Evolutionary conservation across 2,797 vertebrate genomes (phyloP).

Genomic region (Gymnoscopelus microlampas): DNA sequence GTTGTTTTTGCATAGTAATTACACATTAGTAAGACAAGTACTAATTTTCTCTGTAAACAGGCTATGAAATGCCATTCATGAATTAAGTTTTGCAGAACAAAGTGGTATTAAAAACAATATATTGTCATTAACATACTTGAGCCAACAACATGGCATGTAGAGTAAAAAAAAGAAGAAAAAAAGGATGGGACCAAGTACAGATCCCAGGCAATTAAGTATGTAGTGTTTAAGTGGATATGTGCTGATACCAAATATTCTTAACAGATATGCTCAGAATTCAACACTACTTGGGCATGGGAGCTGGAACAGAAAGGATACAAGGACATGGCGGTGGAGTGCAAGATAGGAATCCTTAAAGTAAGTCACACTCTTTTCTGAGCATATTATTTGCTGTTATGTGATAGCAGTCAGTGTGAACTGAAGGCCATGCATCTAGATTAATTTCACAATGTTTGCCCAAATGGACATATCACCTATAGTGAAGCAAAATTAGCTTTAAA

Average conservation of each 20-base stretch:
- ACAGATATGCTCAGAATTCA: constrained; percentile 96
- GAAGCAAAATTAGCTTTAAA: too few species aligned
- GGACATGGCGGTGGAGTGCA: constrained; percentile 91
- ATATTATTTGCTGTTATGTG: too few species aligned
- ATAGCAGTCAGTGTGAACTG: too few species aligned
- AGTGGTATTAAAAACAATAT: too few species aligned
- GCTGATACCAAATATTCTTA: constrained; percentile 22
- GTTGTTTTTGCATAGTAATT: background rate
- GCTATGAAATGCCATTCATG: too few species aligned
- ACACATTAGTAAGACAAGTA: background rate
- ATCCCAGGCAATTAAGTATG: background rate
- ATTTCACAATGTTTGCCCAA: too few species aligned
- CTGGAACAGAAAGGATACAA: constrained; percentile 96
- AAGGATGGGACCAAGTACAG: too few species aligned
- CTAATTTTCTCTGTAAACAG: background rate
- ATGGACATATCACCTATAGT: too few species aligned
- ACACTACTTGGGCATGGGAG: constrained; percentile 98
- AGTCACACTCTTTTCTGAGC: background rate
- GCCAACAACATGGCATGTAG: too few species aligned
- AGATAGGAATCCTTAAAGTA: constrained; percentile 96
- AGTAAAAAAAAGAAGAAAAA: too few species aligned
- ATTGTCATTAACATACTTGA: background rate
- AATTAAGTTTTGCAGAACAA: too few species aligned
- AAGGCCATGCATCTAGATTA: too few species aligned
- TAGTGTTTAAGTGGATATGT: background rate